A percentile compares a stretch with the other conserved stretches of the same genome.
phyloP scores from a whole-genome alignment of 1,140 invertebrate genomes.

The Gryllus bimaculatus region DNA sequence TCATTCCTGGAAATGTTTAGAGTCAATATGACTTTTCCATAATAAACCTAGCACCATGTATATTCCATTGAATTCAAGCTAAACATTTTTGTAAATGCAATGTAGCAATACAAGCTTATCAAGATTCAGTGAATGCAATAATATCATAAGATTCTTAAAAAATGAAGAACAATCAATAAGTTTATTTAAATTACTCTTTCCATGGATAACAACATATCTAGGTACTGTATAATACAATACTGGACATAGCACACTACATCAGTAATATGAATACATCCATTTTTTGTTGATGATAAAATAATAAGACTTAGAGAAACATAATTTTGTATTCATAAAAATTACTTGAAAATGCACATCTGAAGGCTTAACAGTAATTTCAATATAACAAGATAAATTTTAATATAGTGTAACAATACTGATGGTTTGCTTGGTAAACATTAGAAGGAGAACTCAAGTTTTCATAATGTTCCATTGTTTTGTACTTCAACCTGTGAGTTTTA shows the following conservation, averaged over 20 bases:
- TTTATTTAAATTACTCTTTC: slow-evolving; percentile 14
- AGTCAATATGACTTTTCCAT: slow-evolving; percentile 14
- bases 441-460: neutral
- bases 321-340: neutral
- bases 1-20: slow-evolving; percentile 14
- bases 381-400: neutral
- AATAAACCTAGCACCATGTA: slow-evolving; percentile 18
- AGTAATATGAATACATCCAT: neutral
- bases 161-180: slow-evolving; percentile 10
- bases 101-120: slow-evolving; percentile 9
- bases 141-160: slow-evolving; percentile 8
- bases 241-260: slow-evolving; percentile 6
- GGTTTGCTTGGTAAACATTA: neutral
- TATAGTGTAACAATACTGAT: neutral
- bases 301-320: neutral
- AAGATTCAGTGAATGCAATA: slow-evolving; percentile 12
- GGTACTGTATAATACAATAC: slow-evolving; percentile 14
- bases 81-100: slow-evolving; percentile 12
- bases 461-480: slow-evolving; percentile 2
- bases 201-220: slow-evolving; percentile 9
- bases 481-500: neutral
- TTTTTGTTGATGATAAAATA: neutral
- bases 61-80: neutral
- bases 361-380: neutral
- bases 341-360: neutral